Evolutionary conservation across 2,797 vertebrate species (phyloP).

Genomic region (Staurois parvus): DNA sequence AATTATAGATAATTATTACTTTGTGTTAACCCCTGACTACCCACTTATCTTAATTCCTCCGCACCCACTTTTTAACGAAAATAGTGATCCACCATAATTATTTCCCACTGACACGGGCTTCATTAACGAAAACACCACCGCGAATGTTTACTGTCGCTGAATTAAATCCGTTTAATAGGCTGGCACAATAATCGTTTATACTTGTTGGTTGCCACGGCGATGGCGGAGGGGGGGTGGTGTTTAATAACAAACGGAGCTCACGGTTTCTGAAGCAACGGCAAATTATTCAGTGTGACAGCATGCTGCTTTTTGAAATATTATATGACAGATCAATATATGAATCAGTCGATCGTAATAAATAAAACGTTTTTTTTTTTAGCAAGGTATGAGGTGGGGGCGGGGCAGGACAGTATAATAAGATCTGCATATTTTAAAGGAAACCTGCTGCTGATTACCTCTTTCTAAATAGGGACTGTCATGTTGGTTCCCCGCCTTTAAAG

Average conservation of each 20-base stretch:
- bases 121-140: slow-evolving; percentile 52
- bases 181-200: slow-evolving; percentile 58
- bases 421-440: too few relatives aligned
- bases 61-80: slow-evolving; percentile 32
- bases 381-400: too few relatives aligned
- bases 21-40: slow-evolving; percentile 15
- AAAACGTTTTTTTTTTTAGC: too few relatives aligned
- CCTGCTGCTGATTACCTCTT: too few relatives aligned
- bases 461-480: too few relatives aligned
- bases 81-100: slow-evolving; percentile 38
- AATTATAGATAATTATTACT: slow-evolving; percentile 51
- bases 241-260: slow-evolving; percentile 67
- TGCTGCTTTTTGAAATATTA: slow-evolving; percentile 55
- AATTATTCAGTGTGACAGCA: slow-evolving; percentile 55
- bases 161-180: slow-evolving; percentile 64
- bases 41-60: slow-evolving; percentile 32
- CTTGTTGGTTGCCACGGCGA: slow-evolving; percentile 65
- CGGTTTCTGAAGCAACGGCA: slow-evolving; percentile 65
- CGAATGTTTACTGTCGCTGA: slow-evolving; percentile 37
- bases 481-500: too few relatives aligned
- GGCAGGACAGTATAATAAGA: too few relatives aligned
- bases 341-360: too few relatives aligned
- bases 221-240: slow-evolving; percentile 45
- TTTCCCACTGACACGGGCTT: not conserved
- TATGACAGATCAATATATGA: not conserved